Evolutionary conservation across 2,797 vertebrate genomes (phyloP), one percentile per base, ranked within the genome.

Genomic region (Alectoris magna): DNA sequence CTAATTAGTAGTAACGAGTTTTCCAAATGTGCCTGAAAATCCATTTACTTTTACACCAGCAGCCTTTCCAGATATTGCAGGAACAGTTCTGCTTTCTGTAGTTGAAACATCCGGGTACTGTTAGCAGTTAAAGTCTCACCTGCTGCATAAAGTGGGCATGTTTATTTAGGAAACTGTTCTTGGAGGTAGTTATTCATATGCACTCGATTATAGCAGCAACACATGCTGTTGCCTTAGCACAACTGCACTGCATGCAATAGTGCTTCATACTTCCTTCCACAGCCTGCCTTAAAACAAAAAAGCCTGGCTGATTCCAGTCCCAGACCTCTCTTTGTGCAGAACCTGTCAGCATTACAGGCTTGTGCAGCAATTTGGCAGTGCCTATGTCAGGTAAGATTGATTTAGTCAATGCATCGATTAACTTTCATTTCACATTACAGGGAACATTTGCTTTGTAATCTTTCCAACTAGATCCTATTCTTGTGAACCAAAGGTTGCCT

Each of bases 191-290:
- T 71, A 34, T 27, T 77, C 16, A 13, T 14, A 64, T 10, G 19
- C 18, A 31, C 27, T 43, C 14, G 6, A 64, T 26, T 22, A 39
- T 39, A 43, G 62, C 18, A 64, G 39, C 62, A 64, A 43, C 29
- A 31, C 0, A 0, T 18, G 34, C 31, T 76, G 31, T 36, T 67
- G 76, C 38, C 18, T n/a, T 38, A 44, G 12, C 19, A 49, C 49
- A 71, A 41, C 21, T 55, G 22, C 38, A n/a, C 9, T 22, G 17
- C 49, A 31, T 4, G 60, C 29, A 6, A 0, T 0, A 2, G 19
- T 14, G 49, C 17, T 26, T 84, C 36, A 15, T 3, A 3, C 3
- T 36, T 64, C 79, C 62, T 59, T 70, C 48, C 73, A 41, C 43
- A 89, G 84, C 21, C 60, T 69, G 24, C n/a, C 48, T 62, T 34